phyloP scores from a whole-genome alignment of 2,888 invertebrate genomes.

The Stictocephala bisonia region DNA sequence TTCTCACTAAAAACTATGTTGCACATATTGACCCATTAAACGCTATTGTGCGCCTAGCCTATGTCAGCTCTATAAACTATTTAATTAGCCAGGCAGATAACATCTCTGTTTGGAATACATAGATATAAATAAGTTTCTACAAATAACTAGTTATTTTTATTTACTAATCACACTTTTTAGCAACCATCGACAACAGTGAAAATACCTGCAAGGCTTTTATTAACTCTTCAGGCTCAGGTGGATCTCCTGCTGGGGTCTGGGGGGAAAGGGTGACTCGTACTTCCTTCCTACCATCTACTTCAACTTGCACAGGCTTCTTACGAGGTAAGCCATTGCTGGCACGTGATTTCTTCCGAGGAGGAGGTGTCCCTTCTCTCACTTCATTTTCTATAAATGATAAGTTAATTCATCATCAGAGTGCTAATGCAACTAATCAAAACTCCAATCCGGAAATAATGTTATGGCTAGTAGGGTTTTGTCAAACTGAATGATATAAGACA shows the following conservation, averaged over 20 bases:
- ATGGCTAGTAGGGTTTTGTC: too few relatives aligned
- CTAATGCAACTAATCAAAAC: too few relatives aligned
- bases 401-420: background rate
- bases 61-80: too few relatives aligned
- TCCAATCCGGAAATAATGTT: too few relatives aligned
- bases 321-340: conserved; percentile 64
- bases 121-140: background rate
- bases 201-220: conserved; percentile 76
- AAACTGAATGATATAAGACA: too few relatives aligned
- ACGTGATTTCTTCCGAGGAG: conserved; percentile 58
- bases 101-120: conserved; percentile 25
- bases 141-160: conserved; percentile 18
- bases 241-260: conserved; percentile 82
- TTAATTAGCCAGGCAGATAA: conserved; percentile 66
- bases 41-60: too few relatives aligned
- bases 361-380: conserved; percentile 56
- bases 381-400: conserved; percentile 24
- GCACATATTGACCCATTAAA: too few relatives aligned
- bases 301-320: conserved; percentile 67
- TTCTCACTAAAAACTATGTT: too few relatives aligned
- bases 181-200: conserved; percentile 28
- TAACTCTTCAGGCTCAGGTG: conserved; percentile 93
- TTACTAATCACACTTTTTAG: background rate
- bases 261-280: conserved; percentile 83
- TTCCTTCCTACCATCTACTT: conserved; percentile 78